These are phyloP conservation scores for Laticauda colubrina DNA, from an alignment of 2,113 vertebrate species.

Conservation along the genomic window DNA sequence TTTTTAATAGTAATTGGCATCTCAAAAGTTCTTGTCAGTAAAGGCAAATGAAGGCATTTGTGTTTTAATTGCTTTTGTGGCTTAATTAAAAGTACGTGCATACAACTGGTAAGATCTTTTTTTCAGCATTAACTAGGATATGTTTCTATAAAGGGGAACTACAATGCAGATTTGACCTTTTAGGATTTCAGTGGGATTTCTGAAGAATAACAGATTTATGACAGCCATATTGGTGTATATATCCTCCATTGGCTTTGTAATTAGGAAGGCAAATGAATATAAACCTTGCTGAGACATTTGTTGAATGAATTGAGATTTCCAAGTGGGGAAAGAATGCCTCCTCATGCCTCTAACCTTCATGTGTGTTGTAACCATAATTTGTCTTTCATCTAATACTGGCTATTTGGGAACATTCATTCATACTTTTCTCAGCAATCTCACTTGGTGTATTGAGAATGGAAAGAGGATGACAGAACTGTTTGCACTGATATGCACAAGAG, in stretches of 20 bases:
- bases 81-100: constrained; percentile 36
- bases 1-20: constrained; percentile 32
- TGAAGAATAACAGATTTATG: neutral
- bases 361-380: neutral
- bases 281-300: neutral
- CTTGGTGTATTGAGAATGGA: neutral
- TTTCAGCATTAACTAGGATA: constrained; percentile 4
- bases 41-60: constrained; percentile 31
- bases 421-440: neutral
- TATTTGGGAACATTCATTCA: neutral
- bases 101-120: constrained; percentile 34
- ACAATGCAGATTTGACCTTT: neutral
- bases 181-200: neutral
- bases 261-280: neutral
- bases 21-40: constrained; percentile 27
- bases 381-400: neutral
- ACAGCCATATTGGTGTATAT: neutral
- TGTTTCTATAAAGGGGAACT: constrained; percentile 14
- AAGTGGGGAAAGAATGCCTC: neutral
- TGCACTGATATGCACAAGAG: neutral
- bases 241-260: neutral
- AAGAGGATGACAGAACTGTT: neutral
- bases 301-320: neutral
- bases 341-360: neutral
- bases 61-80: constrained; percentile 26